Conservation (phyloP, 1,140 invertebrate genomes). For the Drosophila trapezifrons region DNA sequence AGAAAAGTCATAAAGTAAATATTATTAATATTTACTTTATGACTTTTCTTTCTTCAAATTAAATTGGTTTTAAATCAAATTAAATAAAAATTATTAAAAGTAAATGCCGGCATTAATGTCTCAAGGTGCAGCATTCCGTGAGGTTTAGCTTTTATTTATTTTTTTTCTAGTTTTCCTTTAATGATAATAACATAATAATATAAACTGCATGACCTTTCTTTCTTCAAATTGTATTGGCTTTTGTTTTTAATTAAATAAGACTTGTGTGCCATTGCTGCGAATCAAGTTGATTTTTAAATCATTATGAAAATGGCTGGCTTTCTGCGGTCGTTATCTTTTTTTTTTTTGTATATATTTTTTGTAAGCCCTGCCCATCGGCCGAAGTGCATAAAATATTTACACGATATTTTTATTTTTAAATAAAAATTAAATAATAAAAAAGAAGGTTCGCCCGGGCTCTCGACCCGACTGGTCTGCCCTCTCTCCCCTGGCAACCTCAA, state of each 20-base stretch:
- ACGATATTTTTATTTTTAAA: slow-evolving; percentile 61
- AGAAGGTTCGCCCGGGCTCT: slow-evolving; percentile 11
- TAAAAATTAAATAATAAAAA: slow-evolving; percentile 76
- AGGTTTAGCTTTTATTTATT: too few species aligned
- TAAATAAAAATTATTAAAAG: too few species aligned
- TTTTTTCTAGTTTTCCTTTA: too few species aligned
- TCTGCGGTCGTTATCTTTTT: not conserved
- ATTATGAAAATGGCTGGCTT: slow-evolving; percentile 7
- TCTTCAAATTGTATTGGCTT: not conserved
- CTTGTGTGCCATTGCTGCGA: not conserved
- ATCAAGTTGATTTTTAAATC: slow-evolving; percentile 14
- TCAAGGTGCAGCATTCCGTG: too few species aligned
- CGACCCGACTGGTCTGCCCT: slow-evolving; percentile 3
- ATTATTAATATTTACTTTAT: too few species aligned
- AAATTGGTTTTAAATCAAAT: too few species aligned
- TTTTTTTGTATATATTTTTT: slow-evolving; percentile 1
- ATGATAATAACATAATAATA: too few species aligned
- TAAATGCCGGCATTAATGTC: too few species aligned
- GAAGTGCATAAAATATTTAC: slow-evolving; percentile 72
- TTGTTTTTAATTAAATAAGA: not conserved
- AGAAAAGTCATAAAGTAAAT: too few species aligned
- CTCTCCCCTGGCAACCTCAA: slow-evolving; percentile 12
- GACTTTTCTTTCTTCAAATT: too few species aligned
- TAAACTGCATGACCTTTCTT: too few species aligned
- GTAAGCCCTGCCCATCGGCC: slow-evolving; percentile 12